These are phyloP conservation scores for Picus viridis DNA, from an alignment of 2,797 vertebrate genomes.

Conservation along the genomic window DNA sequence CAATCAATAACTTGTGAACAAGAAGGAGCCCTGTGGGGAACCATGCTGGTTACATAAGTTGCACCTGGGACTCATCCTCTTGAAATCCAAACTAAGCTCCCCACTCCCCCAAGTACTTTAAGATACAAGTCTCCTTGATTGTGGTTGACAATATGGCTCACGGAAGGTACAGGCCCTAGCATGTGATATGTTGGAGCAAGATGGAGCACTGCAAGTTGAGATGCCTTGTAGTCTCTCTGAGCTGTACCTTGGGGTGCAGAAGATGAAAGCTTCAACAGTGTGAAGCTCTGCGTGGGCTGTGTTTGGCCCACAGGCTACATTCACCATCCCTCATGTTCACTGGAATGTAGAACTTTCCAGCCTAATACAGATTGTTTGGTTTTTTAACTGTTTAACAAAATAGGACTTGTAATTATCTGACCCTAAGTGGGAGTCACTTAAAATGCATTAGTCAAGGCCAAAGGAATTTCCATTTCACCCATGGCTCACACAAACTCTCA, in stretches of 20 bases:
- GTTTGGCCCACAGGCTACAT: conserved; percentile 62
- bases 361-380: conserved; percentile 24
- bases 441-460: conserved; percentile 37
- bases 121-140: neutral
- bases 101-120: neutral
- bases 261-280: conserved; percentile 56
- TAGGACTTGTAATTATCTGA: conserved; percentile 57
- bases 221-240: conserved; percentile 1
- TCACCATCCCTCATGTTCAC: conserved; percentile 27
- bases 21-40: neutral
- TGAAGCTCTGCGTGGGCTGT: conserved; percentile 67
- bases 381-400: conserved; percentile 54
- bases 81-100: neutral
- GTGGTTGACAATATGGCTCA: neutral
- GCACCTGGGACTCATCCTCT: neutral
- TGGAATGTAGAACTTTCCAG: conserved; percentile 60
- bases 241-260: conserved; percentile 8
- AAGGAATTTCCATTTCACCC: conserved; percentile 53
- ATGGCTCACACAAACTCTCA: neutral
- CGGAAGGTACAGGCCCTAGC: conserved; percentile 10
- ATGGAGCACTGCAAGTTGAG: conserved; percentile 9
- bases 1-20: neutral
- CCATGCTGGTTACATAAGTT: neutral
- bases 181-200: neutral
- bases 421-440: conserved; percentile 49